Evolutionary conservation across 2,113 vertebrate species (phyloP), one percentile per base, ranked within the genome.

Genomic region (Pachyramphus minor): DNA sequence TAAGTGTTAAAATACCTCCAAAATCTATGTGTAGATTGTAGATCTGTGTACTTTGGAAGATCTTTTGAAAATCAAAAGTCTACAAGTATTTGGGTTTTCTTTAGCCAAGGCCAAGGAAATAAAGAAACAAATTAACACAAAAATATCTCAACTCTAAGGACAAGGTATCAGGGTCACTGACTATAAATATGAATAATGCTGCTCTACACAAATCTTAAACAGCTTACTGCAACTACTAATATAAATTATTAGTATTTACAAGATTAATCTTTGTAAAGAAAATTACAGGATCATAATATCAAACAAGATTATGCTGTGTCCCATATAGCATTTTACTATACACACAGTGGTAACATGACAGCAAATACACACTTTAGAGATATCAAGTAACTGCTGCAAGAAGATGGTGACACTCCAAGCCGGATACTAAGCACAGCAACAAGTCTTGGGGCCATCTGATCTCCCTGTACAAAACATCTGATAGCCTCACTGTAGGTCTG

Each of bases 171-270:
- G 66, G 59, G 60, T 78, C 75, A 84, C 49, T 41, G 59, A 12
- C 82, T 95, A 79, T 59, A 95, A 95, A 87, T 88, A 91, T 31
- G 89, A 94, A 84, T 90, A 85, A 88, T 52, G 64, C 71, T 94
- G 27, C 87, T 71, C 44, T 42, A 72, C 49, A 60, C 75, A 68
- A 88, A 94, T 84, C 79, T 93, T 94, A 90, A 94, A 84, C 60
- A 78, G 87, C 87, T 93, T 94, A 92, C 25, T 84, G 41, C 39
- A 73, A 75, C 44, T 66, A 68, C 79, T 91, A 86, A 92, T 92
- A 73, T 30, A 96, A 76, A 75, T 76, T 89, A 45, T 83, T 33
- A 80, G 85, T 78, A 92, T 93, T 95, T 95, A 90, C 72, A 96
- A 86, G 76, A 84, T 92, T 93, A 83, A 90, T 83, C 68, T 92